Evolutionary conservation across 1,140 invertebrate species (phyloP).

Genomic region (Rhizoglyphus robini): DNA sequence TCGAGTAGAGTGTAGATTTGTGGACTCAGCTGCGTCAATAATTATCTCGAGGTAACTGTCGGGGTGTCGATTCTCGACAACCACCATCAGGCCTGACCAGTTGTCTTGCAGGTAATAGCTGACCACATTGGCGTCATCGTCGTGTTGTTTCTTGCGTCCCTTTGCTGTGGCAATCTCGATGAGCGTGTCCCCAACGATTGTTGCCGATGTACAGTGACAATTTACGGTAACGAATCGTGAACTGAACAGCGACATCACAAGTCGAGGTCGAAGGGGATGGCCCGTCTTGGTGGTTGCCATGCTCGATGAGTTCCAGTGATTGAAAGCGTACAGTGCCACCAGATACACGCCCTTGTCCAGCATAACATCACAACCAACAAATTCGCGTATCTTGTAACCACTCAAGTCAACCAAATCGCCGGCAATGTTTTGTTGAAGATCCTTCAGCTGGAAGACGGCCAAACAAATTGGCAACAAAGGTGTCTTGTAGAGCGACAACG

Average conservation of each 20-base stretch:
- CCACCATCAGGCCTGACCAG: constrained; percentile 88
- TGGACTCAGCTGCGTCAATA: too few relatives aligned
- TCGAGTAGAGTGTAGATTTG: too few relatives aligned
- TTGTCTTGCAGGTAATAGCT: too few relatives aligned
- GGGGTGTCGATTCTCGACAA: constrained; percentile 63
- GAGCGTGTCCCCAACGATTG: too few relatives aligned
- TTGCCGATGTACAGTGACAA: too few relatives aligned
- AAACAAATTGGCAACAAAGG: too few relatives aligned
- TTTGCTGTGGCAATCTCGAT: constrained; percentile 69
- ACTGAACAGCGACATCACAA: not conserved
- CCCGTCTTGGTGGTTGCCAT: constrained; percentile 59
- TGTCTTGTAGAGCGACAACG: too few relatives aligned
- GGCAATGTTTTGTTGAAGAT: too few relatives aligned
- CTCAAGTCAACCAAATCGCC: constrained; percentile 87
- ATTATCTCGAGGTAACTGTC: too few relatives aligned
- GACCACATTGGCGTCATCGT: constrained; percentile 67
- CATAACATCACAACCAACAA: constrained; percentile 90
- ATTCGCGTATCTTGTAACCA: constrained; percentile 72
- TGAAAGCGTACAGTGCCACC: too few relatives aligned
- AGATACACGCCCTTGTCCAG: constrained; percentile 81
- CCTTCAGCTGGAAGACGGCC: too few relatives aligned
- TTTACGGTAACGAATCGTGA: constrained; percentile 52
- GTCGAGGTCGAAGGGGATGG: too few relatives aligned
- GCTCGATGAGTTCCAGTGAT: constrained; percentile 87
- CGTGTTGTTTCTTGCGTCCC: constrained; percentile 51